Percentiles rank a stretch among this genome's conserved stretches.
Conservation (phyloP, 2,113 vertebrate species). For the Menura novaehollandiae region DNA sequence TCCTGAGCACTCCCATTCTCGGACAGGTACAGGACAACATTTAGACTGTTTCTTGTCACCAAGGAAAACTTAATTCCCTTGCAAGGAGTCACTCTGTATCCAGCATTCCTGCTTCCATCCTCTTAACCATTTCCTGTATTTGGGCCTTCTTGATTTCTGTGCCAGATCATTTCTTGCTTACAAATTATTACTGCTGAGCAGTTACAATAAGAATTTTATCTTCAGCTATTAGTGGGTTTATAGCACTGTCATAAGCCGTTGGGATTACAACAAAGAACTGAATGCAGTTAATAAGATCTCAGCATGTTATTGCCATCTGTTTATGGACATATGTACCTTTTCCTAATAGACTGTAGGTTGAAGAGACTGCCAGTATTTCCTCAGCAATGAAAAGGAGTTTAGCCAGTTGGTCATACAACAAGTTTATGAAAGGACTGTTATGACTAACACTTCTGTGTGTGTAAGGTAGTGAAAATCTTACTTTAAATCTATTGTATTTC, state of each 20-base stretch:
- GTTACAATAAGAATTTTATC: background rate
- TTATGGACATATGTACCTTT: background rate
- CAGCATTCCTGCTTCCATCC: background rate
- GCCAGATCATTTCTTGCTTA: background rate
- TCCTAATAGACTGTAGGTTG: background rate
- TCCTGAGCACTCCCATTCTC: fast-evolving
- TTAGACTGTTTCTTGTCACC: background rate
- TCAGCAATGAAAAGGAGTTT: background rate
- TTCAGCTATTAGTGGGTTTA: background rate
- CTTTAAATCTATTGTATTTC: background rate
- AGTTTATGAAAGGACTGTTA: background rate
- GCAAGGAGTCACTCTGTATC: background rate
- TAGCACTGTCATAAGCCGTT: background rate
- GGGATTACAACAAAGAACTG: background rate
- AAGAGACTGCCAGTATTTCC: background rate
- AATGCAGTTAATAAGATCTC: background rate
- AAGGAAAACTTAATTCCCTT: background rate
- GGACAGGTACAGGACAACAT: background rate
- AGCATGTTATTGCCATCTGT: background rate
- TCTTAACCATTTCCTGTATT: fast-evolving
- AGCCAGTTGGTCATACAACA: background rate
- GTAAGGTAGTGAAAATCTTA: background rate
- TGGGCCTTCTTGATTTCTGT: background rate
- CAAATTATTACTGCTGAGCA: background rate
- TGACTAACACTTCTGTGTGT: background rate